phyloP scores from a whole-genome alignment of 2,797 vertebrate species.

The Cyprinella venusta region DNA sequence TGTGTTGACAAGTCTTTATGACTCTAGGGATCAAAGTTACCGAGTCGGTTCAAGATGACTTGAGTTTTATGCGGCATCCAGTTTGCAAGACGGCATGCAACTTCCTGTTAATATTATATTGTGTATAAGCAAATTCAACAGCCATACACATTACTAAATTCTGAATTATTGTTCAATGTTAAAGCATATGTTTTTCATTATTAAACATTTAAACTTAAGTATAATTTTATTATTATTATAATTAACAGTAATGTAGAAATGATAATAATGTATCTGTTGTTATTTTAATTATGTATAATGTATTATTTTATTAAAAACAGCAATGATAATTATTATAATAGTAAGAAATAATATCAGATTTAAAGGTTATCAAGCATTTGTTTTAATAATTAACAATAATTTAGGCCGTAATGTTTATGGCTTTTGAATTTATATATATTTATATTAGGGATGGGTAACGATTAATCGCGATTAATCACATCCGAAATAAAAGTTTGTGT shows the following conservation, averaged over 20 bases:
- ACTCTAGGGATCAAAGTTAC: neutral
- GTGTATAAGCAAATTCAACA: neutral
- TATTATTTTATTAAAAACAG: neutral
- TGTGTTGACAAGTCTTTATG: slow-evolving; percentile 8
- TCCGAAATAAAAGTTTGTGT: no score
- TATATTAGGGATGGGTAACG: no score
- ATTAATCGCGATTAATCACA: no score
- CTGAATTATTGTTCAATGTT: neutral
- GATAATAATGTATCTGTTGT: neutral
- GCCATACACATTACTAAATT: neutral
- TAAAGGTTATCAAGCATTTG: neutral
- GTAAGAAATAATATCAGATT: neutral
- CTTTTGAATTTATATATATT: no score
- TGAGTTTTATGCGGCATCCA: neutral
- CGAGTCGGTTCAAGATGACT: neutral
- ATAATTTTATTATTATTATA: neutral
- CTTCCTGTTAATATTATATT: neutral
- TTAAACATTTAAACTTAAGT: neutral
- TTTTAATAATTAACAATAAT: neutral
- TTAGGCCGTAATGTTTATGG: neutral
- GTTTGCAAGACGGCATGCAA: neutral
- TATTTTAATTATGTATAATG: neutral
- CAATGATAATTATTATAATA: neutral
- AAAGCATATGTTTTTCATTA: neutral
- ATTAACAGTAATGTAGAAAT: neutral